phyloP scores from a whole-genome alignment of 2,113 vertebrate genomes.

The Xiphophorus hellerii region DNA sequence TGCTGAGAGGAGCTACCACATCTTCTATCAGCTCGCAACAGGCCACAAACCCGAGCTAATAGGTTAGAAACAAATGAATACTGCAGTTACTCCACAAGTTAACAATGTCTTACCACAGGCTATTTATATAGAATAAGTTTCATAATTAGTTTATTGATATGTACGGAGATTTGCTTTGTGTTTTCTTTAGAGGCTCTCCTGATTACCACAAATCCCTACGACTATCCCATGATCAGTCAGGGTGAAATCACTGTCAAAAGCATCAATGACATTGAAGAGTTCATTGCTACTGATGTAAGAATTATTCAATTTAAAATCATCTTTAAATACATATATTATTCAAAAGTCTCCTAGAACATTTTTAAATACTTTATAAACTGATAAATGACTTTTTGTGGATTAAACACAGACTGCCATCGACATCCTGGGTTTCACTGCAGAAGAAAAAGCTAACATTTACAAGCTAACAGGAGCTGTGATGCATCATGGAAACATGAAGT shows the following conservation, averaged over 20 bases:
- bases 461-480: conserved; percentile 90
- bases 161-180: neutral
- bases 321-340: neutral
- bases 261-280: conserved; percentile 71
- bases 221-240: conserved; percentile 74
- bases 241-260: conserved; percentile 75
- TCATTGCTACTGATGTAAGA: conserved; percentile 70
- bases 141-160: neutral
- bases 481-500: conserved; percentile 94
- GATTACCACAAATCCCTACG: conserved; percentile 73
- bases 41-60: conserved; percentile 79
- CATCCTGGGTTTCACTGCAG: conserved; percentile 83
- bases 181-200: conserved; percentile 69
- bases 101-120: neutral
- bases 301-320: neutral
- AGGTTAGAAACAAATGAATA: conserved; percentile 44
- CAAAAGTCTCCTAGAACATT: neutral
- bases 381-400: neutral
- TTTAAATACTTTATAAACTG: neutral
- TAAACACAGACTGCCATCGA: conserved; percentile 76
- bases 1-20: conserved; percentile 83
- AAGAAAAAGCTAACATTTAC: conserved; percentile 86
- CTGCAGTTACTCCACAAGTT: neutral
- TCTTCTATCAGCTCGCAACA: conserved; percentile 81
- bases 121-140: neutral